Percentiles rank a stretch among this genome's conserved stretches.
Evolutionary conservation across 2,113 vertebrate species (phyloP).

Genomic region (Archocentrus centrarchus): DNA sequence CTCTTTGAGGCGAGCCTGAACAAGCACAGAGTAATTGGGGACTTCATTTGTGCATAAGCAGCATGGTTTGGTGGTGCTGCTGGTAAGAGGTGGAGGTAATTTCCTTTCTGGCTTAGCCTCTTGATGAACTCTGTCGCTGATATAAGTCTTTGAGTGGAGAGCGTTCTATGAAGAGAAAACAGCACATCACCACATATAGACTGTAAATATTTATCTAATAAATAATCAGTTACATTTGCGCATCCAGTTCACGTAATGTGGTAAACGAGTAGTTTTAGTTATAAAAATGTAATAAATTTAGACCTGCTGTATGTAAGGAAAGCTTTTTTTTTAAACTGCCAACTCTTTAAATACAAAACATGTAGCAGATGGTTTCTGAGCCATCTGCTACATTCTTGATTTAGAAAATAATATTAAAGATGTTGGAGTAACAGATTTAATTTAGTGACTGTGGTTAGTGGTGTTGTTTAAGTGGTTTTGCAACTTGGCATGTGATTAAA

Average conservation of each 20-base stretch:
- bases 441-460: not conserved
- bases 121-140: not conserved
- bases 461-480: not conserved
- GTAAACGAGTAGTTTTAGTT: not conserved
- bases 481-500: not conserved
- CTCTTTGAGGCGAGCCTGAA: not conserved
- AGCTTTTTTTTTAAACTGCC: not conserved
- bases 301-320: not conserved
- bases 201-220: not conserved
- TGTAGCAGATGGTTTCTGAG: not conserved
- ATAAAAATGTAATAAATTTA: not conserved
- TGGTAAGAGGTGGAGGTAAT: not conserved
- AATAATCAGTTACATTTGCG: not conserved
- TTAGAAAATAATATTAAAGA: not conserved
- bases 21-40: constrained; percentile 12
- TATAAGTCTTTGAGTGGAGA: not conserved
- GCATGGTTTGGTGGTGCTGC: constrained; percentile 2
- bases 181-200: not conserved
- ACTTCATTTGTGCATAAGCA: constrained; percentile 26
- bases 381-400: constrained; percentile 12
- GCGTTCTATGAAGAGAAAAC: not conserved
- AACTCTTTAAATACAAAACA: not conserved
- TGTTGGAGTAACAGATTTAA: not conserved
- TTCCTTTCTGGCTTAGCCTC: constrained; percentile 38
- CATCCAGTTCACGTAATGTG: not conserved